phyloP scores from a whole-genome alignment of 2,888 invertebrate genomes.

The Abrostola triplasia region DNA sequence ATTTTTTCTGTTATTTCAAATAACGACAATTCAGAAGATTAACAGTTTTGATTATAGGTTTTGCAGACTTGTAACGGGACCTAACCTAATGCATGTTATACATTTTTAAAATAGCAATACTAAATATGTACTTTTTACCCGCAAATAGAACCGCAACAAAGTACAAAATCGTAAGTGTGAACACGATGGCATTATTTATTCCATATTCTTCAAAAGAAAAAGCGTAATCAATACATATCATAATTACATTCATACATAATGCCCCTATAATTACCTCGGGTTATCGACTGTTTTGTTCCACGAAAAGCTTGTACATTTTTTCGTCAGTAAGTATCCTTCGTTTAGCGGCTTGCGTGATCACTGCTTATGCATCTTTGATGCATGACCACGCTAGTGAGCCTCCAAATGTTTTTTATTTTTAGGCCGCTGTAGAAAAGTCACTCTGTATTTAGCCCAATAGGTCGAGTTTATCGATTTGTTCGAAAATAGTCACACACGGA shows the following conservation, averaged over 20 bases:
- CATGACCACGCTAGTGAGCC: conserved; percentile 57
- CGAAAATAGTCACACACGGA: conserved; percentile 59
- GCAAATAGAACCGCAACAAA: no score
- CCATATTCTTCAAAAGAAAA: conserved; percentile 42
- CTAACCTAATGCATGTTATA: no score
- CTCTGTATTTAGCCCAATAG: conserved; percentile 75
- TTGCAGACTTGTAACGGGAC: no score
- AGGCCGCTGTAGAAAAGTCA: conserved; percentile 70
- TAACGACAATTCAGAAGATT: no score
- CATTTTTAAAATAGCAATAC: no score
- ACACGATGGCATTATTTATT: conserved; percentile 9
- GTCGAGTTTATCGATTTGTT: conserved; percentile 66
- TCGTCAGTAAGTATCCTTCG: conserved; percentile 39
- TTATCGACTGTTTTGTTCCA: conserved; percentile 48
- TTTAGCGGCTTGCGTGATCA: conserved; percentile 68
- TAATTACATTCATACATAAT: conserved; percentile 35
- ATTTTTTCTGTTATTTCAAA: no score
- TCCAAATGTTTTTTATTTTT: conserved; percentile 82
- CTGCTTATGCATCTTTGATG: conserved; percentile 77
- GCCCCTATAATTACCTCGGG: conserved; percentile 44
- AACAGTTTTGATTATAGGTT: no score
- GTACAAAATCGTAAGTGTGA: neutral
- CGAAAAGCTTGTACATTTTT: conserved; percentile 41
- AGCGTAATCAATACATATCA: conserved; percentile 34
- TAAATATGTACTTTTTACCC: no score